Evolutionary conservation across 2,113 vertebrate species (phyloP).

Genomic region (Baryphthengus martii): DNA sequence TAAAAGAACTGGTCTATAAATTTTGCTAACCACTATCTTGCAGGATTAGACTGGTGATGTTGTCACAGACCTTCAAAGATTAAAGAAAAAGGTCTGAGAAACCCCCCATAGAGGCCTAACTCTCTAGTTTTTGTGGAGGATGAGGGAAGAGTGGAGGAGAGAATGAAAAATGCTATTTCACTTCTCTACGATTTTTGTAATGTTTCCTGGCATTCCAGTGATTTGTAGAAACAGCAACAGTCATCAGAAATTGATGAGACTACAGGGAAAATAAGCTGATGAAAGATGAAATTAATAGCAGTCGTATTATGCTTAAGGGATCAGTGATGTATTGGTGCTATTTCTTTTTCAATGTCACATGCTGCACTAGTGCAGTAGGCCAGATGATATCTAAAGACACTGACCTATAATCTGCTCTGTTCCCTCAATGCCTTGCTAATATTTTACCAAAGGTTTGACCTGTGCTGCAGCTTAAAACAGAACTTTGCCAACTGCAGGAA

Average conservation of each 20-base stretch:
- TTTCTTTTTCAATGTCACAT: conserved; percentile 19
- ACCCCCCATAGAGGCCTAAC: not conserved
- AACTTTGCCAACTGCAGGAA: not conserved
- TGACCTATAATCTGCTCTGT: conserved; percentile 12
- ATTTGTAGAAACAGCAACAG: conserved; percentile 35
- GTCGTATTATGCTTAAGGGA: not conserved
- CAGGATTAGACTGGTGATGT: not conserved
- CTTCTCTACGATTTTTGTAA: not conserved
- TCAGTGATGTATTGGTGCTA: conserved; percentile 29
- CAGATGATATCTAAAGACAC: conserved; percentile 24
- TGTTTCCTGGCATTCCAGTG: conserved; percentile 1
- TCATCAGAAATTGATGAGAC: not conserved
- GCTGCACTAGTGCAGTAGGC: not conserved
- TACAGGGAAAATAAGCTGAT: not conserved
- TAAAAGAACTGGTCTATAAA: not conserved
- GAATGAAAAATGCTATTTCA: not conserved
- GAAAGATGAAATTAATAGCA: conserved; percentile 46
- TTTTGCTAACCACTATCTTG: not conserved
- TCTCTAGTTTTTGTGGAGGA: not conserved
- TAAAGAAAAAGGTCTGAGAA: not conserved
- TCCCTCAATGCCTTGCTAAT: not conserved
- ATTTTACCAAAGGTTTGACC: conserved; percentile 14
- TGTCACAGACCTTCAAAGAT: not conserved
- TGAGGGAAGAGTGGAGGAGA: not conserved
- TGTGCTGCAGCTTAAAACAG: not conserved